Conservation (phyloP, 2,888 invertebrate species). For the Lumbricus terrestris region DNA sequence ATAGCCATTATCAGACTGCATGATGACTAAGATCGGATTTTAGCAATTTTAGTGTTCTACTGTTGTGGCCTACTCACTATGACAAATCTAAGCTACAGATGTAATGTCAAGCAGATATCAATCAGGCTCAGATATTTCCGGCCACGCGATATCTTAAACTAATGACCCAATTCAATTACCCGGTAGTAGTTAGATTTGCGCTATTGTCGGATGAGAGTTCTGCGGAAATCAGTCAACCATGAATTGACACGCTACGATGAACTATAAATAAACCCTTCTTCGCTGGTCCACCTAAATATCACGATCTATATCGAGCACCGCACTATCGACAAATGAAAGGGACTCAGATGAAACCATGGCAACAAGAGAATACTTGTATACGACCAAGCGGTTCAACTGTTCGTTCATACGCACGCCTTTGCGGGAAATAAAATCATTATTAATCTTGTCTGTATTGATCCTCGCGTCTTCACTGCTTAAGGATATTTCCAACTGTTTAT, state of each 20-base stretch:
- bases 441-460: too few species aligned
- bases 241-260: background rate
- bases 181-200: background rate
- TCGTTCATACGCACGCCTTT: background rate
- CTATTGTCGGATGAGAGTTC: background rate
- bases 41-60: background rate
- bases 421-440: background rate
- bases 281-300: background rate
- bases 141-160: background rate
- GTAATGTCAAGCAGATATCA: background rate
- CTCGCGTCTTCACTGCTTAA: too few species aligned
- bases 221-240: background rate
- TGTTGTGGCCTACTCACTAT: background rate
- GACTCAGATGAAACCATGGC: background rate
- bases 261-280: background rate
- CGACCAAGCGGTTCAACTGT: too few species aligned
- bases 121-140: background rate
- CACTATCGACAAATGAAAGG: background rate
- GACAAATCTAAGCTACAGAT: background rate
- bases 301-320: background rate
- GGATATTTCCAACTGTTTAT: too few species aligned
- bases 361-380: background rate
- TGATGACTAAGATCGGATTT: background rate
- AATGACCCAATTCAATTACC: background rate
- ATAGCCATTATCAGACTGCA: background rate